Evolutionary conservation across 2,888 invertebrate genomes (phyloP).

Genomic region (Melanostoma scalare): DNA sequence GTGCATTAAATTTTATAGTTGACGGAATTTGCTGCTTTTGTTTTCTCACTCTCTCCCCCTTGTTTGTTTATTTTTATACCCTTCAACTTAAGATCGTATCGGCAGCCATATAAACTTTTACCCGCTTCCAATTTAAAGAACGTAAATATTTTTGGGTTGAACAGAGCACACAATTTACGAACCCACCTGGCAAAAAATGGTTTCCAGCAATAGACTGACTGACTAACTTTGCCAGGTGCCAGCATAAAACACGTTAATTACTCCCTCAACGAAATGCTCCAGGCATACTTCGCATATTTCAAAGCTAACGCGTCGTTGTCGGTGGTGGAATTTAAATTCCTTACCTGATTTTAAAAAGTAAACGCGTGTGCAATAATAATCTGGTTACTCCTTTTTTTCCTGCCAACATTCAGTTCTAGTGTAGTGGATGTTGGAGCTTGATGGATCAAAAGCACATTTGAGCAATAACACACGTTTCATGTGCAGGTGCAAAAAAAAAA

Average conservation of each 20-base stretch:
- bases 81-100: background rate
- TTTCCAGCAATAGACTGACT: background rate
- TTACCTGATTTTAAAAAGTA: conserved; percentile 44
- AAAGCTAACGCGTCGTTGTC: background rate
- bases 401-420: too few species aligned
- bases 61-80: too few species aligned
- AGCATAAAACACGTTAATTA: conserved; percentile 33
- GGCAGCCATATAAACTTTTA: background rate
- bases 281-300: conserved; percentile 14
- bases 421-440: background rate
- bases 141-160: conserved; percentile 24
- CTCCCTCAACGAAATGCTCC: background rate
- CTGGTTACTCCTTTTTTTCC: background rate
- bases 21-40: too few species aligned
- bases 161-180: background rate
- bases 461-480: background rate
- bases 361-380: conserved; percentile 26
- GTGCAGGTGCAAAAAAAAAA: background rate
- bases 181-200: background rate
- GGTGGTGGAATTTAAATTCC: conserved; percentile 48
- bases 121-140: conserved; percentile 16
- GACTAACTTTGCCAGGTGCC: background rate
- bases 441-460: conserved; percentile 2
- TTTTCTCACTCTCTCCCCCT: too few species aligned
- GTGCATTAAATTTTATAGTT: too few species aligned